Evolutionary conservation across 2,888 invertebrate genomes (phyloP), one percentile per base, ranked within the genome.

Genomic region (Piscicola geometra): DNA sequence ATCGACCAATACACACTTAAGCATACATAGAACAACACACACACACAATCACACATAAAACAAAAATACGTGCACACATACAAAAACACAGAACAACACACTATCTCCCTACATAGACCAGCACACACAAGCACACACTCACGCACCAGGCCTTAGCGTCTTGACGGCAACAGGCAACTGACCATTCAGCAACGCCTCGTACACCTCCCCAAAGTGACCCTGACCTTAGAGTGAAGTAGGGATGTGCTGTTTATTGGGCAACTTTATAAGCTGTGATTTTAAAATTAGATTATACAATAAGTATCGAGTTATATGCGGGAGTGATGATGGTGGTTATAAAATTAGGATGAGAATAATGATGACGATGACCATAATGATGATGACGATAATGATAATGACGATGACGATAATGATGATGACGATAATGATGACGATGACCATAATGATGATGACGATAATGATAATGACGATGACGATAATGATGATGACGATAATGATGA

Each of bases 101-200:
- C 5, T 67, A 15, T n/a, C 30, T 32, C 15, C 3, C 28, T n/a
- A 28, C 18, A 32, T 28, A 3, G 3, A 33, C 15, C 32, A 67
- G 3, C 5, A 67, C 15, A 5, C 12, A 15, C 32, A 28, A 28
- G 3, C 15, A 28, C 21, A 1, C 50, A 32, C 28, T 3, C n/a
- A 74, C 77, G 28, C 86, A 90, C 90, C 91, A 77, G 95, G 93
- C 86, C 96, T 97, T 69, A 98, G 89, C 32, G 97, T 98, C 87
- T 99, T 99, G 82, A 99, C 96, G 75, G 99, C 99, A 71, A 99
- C 99, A 0, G 96, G 94, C 64, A 98, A 98, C 60, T 97, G 98
- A 86, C 94, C 95, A 88, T 99, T 99, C 98, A 99, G 99, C 80
- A 94, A 89, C 21, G 98, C 99, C 88, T 99, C 98, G 97, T 97